phyloP scores from a whole-genome alignment of 2,888 invertebrate species.

The Stratiomys singularior region DNA sequence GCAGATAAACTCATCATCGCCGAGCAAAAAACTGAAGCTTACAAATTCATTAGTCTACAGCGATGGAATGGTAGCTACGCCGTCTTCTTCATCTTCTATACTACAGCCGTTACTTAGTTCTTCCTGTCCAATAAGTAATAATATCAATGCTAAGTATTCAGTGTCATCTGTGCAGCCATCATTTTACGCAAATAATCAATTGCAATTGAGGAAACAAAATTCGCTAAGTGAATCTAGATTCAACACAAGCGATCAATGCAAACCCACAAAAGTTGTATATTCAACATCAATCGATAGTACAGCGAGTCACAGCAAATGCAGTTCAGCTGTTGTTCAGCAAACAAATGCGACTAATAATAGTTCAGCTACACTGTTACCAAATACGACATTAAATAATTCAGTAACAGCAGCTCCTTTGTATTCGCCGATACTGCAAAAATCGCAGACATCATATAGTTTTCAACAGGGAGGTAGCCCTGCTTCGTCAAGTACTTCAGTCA shows the following conservation, averaged over 20 bases:
- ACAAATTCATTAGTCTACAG: conserved; percentile 20
- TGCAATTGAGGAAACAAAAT: conserved; percentile 2
- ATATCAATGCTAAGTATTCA: conserved; percentile 46
- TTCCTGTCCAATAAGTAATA: conserved; percentile 33
- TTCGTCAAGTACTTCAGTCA: conserved; percentile 45
- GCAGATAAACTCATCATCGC: conserved; percentile 48
- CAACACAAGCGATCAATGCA: conserved; percentile 12
- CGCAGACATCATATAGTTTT: not conserved
- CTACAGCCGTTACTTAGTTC: conserved; percentile 46
- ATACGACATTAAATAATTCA: not conserved
- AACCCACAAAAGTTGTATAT: conserved; percentile 17
- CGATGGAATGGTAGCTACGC: not conserved
- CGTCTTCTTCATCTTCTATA: conserved; percentile 13
- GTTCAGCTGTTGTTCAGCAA: not conserved
- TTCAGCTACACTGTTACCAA: not conserved
- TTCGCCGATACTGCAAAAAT: not conserved
- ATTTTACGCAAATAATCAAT: conserved; percentile 50
- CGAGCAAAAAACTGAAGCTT: conserved; percentile 49
- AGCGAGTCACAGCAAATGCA: not conserved
- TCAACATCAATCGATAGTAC: not conserved
- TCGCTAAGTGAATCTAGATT: not conserved
- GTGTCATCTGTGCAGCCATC: conserved; percentile 51
- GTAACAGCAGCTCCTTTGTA: not conserved
- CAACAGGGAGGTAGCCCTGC: not conserved
- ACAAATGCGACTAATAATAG: not conserved